Conservation (phyloP, 1,140 invertebrate species). For the Nasonia vitripennis region DNA sequence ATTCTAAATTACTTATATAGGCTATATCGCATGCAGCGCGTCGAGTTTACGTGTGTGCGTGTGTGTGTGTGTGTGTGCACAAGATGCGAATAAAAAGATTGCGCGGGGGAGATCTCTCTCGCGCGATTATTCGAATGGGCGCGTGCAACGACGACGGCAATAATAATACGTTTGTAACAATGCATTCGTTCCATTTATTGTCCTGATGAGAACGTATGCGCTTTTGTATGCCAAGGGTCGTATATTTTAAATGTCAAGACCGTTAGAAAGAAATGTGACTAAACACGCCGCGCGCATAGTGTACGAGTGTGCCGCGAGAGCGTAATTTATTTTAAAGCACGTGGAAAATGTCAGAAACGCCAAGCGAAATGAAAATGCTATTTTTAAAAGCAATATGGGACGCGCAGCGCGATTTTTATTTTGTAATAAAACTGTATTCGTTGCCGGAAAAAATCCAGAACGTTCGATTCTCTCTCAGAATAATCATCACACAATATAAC, state of each 20-base stretch:
- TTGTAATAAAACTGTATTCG: no score
- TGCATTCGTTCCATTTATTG: neutral
- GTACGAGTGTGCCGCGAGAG: neutral
- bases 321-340: neutral
- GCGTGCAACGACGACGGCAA: neutral
- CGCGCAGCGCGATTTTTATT: no score
- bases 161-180: neutral
- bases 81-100: neutral
- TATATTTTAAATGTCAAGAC: slow-evolving; percentile 27
- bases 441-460: no score
- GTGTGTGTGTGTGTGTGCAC: neutral
- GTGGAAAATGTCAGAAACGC: neutral
- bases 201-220: neutral
- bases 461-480: no score
- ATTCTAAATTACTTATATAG: neutral
- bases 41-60: neutral
- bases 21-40: neutral
- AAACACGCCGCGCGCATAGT: neutral
- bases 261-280: slow-evolving; percentile 14
- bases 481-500: no score
- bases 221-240: slow-evolving; percentile 25
- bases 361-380: neutral
- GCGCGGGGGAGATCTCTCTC: neutral
- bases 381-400: neutral
- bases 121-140: neutral